phyloP scores from a whole-genome alignment of 1,140 invertebrate genomes.

The Plectrocnemia conspersa region DNA sequence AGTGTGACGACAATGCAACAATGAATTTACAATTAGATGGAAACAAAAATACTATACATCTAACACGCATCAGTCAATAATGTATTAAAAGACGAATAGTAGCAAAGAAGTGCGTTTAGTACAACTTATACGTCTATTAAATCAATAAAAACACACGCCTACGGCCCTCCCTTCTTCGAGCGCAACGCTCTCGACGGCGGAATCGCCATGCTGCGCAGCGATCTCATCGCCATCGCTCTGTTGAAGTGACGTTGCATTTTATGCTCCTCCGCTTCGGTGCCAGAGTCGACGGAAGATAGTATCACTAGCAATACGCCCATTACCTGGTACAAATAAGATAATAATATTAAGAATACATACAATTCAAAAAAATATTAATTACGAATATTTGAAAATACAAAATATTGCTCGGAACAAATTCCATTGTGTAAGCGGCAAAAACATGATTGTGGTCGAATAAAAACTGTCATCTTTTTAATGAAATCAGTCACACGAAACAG shows the following conservation, averaged over 20 bases:
- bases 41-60: constrained; percentile 22
- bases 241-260: constrained; percentile 76
- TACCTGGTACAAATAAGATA: constrained; percentile 52
- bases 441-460: no score
- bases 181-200: constrained; percentile 38
- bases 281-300: constrained; percentile 64
- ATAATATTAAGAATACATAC: not conserved
- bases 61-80: constrained; percentile 36
- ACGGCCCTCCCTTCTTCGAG: constrained; percentile 46
- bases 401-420: no score
- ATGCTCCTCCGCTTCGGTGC: constrained; percentile 56
- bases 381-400: not conserved
- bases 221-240: constrained; percentile 79
- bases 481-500: no score
- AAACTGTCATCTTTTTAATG: no score
- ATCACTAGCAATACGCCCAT: constrained; percentile 76
- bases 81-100: constrained; percentile 31
- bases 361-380: not conserved
- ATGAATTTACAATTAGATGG: constrained; percentile 11
- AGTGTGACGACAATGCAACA: constrained; percentile 31
- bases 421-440: no score
- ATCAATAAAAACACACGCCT: constrained; percentile 31
- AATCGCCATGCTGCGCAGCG: constrained; percentile 55
- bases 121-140: no score
- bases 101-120: constrained; percentile 34